Evolutionary conservation across 2,113 vertebrate genomes (phyloP).

Genomic region (Brevimyrus niger): DNA sequence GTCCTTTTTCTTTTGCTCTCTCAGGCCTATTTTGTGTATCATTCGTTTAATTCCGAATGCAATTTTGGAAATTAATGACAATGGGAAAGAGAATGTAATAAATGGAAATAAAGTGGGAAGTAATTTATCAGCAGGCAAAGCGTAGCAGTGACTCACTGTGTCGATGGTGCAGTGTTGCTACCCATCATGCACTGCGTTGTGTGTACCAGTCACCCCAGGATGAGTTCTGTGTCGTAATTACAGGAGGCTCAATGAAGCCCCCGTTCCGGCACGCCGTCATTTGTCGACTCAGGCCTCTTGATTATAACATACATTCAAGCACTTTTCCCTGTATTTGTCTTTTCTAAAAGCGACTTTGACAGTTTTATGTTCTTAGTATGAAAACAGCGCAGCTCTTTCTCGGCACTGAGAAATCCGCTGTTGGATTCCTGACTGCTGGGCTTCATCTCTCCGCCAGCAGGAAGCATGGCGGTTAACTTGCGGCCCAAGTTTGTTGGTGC

Average conservation of each 20-base stretch:
- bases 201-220: neutral
- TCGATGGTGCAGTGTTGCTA: neutral
- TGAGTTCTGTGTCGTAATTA: neutral
- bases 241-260: neutral
- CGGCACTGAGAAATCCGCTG: neutral
- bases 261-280: neutral
- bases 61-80: neutral
- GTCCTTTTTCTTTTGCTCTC: neutral
- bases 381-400: neutral
- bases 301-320: neutral
- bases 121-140: neutral
- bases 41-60: neutral
- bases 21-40: neutral
- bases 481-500: neutral
- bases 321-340: neutral
- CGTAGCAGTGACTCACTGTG: neutral
- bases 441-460: neutral
- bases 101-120: neutral
- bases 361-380: neutral
- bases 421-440: neutral
- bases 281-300: neutral
- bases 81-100: neutral
- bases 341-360: neutral
- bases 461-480: neutral
- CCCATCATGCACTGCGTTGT: neutral